phyloP scores from a whole-genome alignment of 2,797 vertebrate genomes.

The Onychomys arenicola region DNA sequence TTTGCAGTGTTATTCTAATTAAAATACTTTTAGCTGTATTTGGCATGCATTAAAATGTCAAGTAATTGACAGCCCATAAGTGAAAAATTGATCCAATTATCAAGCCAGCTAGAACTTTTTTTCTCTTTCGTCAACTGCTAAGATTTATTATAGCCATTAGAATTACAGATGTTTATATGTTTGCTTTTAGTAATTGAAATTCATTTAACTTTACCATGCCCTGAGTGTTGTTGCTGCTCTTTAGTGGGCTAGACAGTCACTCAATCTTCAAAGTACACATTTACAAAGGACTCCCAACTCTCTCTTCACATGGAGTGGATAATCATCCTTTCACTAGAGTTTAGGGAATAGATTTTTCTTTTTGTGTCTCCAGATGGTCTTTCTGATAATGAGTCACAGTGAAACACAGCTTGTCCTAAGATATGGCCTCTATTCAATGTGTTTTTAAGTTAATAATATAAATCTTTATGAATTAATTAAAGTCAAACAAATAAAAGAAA shows the following conservation, averaged over 20 bases:
- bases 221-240: slow-evolving; percentile 71
- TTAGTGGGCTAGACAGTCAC: slow-evolving; percentile 76
- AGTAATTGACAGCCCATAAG: slow-evolving; percentile 84
- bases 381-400: slow-evolving; percentile 75
- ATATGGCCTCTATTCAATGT: slow-evolving; percentile 60
- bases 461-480: slow-evolving; percentile 68
- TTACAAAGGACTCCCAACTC: slow-evolving; percentile 70
- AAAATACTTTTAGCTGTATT: slow-evolving; percentile 85
- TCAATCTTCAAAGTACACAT: slow-evolving; percentile 73
- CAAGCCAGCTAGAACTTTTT: slow-evolving; percentile 76
- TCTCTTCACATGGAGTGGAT: slow-evolving; percentile 68
- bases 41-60: slow-evolving; percentile 85
- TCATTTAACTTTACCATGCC: slow-evolving; percentile 81
- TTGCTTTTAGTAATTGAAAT: slow-evolving; percentile 85
- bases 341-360: slow-evolving; percentile 74
- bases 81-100: slow-evolving; percentile 88
- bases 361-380: slow-evolving; percentile 76
- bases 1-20: slow-evolving; percentile 83
- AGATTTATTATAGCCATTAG: slow-evolving; percentile 86
- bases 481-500: slow-evolving; percentile 63
- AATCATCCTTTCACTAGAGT: slow-evolving; percentile 72
- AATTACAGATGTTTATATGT: slow-evolving; percentile 86
- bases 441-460: slow-evolving; percentile 73
- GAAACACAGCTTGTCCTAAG: slow-evolving; percentile 76
- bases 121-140: slow-evolving; percentile 53